phyloP scores from a whole-genome alignment of 2,113 vertebrate species.

The Peromyscus leucopus region DNA sequence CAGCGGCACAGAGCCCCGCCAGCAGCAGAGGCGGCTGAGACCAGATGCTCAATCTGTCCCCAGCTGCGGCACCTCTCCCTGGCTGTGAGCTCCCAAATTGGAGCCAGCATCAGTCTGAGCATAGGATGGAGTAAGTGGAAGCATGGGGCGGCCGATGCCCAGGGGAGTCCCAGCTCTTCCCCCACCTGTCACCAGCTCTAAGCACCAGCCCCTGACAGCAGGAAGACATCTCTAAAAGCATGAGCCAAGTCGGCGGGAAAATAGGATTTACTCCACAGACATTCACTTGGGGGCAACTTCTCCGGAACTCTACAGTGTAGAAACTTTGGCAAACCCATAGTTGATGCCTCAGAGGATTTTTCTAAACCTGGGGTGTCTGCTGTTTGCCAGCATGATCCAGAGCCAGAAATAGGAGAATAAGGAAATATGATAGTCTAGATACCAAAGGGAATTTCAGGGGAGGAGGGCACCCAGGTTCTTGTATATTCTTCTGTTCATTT shows the following conservation, averaged over 20 bases:
- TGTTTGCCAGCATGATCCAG: constrained; percentile 36
- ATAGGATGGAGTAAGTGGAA: constrained; percentile 52
- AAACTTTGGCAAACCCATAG: constrained; percentile 57
- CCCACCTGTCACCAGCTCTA: constrained; percentile 71
- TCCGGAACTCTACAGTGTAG: constrained; percentile 47
- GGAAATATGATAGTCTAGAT: constrained; percentile 10
- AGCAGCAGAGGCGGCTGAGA: constrained; percentile 74
- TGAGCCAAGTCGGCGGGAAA: constrained; percentile 73
- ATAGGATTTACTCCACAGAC: constrained; percentile 74
- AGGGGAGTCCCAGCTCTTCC: constrained; percentile 43
- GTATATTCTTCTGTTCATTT: constrained; percentile 1
- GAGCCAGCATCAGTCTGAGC: constrained; percentile 67
- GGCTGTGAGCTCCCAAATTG: constrained; percentile 42
- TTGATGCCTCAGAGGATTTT: constrained; percentile 47
- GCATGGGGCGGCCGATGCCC: constrained; percentile 52
- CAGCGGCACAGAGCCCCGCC: constrained; percentile 1
- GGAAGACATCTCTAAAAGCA: constrained; percentile 57
- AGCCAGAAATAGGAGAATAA: constrained; percentile 49
- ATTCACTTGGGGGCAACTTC: constrained; percentile 64
- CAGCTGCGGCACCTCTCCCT: constrained; percentile 54
- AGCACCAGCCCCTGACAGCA: constrained; percentile 68
- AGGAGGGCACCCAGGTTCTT: neutral
- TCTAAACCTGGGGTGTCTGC: constrained; percentile 24
- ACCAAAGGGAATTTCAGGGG: constrained; percentile 5
- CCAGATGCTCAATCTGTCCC: constrained; percentile 74